Evolutionary conservation across 2,888 invertebrate genomes (phyloP).

Genomic region (Gisinianus flammeolus): DNA sequence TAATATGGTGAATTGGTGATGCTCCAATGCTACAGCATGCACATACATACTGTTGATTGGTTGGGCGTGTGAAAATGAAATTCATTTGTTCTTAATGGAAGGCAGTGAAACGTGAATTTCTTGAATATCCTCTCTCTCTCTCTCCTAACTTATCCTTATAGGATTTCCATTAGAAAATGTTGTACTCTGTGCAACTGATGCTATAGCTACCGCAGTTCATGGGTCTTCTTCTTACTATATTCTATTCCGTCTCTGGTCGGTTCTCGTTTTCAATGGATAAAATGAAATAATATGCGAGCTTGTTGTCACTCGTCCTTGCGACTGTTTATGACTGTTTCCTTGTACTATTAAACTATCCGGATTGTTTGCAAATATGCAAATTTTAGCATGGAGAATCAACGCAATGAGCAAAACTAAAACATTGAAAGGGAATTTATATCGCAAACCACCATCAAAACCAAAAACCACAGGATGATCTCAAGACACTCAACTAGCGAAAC

Average conservation of each 20-base stretch:
- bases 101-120: slow-evolving; percentile 33
- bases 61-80: slow-evolving; percentile 31
- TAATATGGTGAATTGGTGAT: no score
- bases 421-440: no score
- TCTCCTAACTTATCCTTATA: not conserved
- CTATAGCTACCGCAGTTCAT: not conserved
- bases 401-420: no score
- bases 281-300: not conserved
- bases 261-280: not conserved
- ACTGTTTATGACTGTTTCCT: no score
- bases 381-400: no score
- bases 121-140: slow-evolving; percentile 18
- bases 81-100: slow-evolving; percentile 34
- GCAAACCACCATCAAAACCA: slow-evolving; percentile 12
- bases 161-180: not conserved
- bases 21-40: not conserved
- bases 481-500: not conserved
- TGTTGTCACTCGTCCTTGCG: not conserved
- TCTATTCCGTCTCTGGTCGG: not conserved
- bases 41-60: slow-evolving; percentile 18
- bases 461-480: not conserved
- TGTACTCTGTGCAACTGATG: not conserved
- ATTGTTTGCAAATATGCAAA: no score
- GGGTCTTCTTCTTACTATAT: not conserved
- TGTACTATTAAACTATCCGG: no score